Evolutionary conservation across 2,797 vertebrate species (phyloP).

Genomic region (Eospalax fontanierii): DNA sequence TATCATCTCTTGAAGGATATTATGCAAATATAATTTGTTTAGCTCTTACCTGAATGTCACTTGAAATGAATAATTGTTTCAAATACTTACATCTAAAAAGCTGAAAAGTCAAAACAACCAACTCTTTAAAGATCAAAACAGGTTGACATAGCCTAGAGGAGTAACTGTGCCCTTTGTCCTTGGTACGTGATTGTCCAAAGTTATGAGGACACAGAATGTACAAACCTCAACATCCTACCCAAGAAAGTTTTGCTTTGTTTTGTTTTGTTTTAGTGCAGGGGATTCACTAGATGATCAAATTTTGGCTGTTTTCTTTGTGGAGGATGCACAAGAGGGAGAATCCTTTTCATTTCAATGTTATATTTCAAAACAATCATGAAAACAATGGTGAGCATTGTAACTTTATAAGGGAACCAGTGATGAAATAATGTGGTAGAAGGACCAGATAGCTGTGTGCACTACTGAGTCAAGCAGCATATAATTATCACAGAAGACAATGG

Average conservation of each 20-base stretch:
- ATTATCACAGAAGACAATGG: slow-evolving; percentile 82
- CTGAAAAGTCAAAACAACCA: background rate
- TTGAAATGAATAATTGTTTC: slow-evolving; percentile 50
- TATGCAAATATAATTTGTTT: slow-evolving; percentile 6
- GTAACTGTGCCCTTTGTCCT: background rate
- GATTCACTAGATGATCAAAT: slow-evolving; percentile 23
- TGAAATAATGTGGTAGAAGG: slow-evolving; percentile 64
- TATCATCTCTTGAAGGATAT: background rate
- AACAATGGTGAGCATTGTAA: slow-evolving; percentile 52
- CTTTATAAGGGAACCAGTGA: slow-evolving; percentile 51
- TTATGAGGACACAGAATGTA: background rate
- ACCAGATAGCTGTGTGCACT: slow-evolving; percentile 70
- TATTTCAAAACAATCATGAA: slow-evolving; percentile 54
- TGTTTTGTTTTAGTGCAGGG: background rate
- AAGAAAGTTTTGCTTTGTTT: too few relatives aligned
- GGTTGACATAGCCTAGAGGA: background rate
- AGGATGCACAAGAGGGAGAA: background rate
- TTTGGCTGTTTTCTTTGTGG: slow-evolving; percentile 26
- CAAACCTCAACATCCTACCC: background rate
- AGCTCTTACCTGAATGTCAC: background rate
- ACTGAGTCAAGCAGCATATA: slow-evolving; percentile 82
- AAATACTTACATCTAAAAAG: background rate
- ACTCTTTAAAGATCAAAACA: background rate
- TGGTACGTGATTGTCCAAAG: rapidly evolving
- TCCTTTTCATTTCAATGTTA: slow-evolving; percentile 20